A percentile compares a stretch with the other conserved stretches of the same genome.
These are phyloP conservation scores for Anthoscopus minutus DNA, from an alignment of 2,113 vertebrate genomes.

Conservation along the genomic window DNA sequence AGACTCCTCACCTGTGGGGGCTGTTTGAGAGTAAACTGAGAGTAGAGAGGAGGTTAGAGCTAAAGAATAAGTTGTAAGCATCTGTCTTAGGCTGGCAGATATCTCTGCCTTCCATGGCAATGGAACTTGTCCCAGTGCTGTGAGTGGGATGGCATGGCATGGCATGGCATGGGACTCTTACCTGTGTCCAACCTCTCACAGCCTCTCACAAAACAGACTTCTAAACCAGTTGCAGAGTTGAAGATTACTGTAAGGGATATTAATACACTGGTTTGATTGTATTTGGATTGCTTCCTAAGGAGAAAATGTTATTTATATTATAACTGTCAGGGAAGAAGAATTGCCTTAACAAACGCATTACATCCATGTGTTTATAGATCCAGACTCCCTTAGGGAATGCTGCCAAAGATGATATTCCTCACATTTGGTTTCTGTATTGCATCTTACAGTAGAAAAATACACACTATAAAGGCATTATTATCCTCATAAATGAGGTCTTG, in stretches of 20 bases:
- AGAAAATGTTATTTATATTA: constrained; percentile 41
- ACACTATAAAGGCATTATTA: background rate
- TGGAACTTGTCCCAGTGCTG: background rate
- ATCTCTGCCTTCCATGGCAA: background rate
- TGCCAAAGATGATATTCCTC: constrained; percentile 40
- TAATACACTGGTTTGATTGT: constrained; percentile 13
- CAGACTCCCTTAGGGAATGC: constrained; percentile 37
- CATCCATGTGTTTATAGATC: constrained; percentile 43
- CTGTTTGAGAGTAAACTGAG: background rate
- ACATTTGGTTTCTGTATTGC: background rate
- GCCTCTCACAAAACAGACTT: background rate
- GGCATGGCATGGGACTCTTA: too few species aligned
- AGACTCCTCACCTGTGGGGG: fast-evolving
- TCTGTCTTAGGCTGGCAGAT: fast-evolving
- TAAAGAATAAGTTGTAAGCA: background rate
- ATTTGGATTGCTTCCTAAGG: constrained; percentile 38
- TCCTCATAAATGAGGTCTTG: background rate
- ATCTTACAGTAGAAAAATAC: background rate
- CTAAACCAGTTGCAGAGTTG: background rate
- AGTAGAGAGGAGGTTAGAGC: background rate
- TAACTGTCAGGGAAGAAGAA: constrained; percentile 54
- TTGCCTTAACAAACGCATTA: constrained; percentile 33
- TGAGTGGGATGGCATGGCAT: background rate
- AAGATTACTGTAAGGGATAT: background rate
- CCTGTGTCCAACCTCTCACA: background rate